Conservation (phyloP, 2,888 invertebrate genomes). For the Achlya flavicornis region DNA sequence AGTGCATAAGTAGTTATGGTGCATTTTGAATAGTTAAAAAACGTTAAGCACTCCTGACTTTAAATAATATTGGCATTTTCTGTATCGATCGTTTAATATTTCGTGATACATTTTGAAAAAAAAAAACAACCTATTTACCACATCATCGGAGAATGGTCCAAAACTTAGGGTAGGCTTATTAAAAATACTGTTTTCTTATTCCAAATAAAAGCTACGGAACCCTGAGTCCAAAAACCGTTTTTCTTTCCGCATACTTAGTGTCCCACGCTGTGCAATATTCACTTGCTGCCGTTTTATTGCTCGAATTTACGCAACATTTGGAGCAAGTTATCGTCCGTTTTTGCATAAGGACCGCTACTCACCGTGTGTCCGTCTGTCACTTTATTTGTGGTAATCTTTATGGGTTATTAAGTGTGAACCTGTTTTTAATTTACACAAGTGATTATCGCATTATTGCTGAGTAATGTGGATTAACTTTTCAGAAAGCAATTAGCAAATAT, state of each 20-base stretch:
- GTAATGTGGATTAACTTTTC: neutral
- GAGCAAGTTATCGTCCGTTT: neutral
- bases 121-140: too few relatives aligned
- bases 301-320: neutral
- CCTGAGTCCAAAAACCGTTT: neutral
- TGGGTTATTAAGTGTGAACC: constrained; percentile 29
- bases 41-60: neutral
- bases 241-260: neutral
- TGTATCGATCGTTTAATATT: too few relatives aligned
- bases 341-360: constrained; percentile 5
- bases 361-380: constrained; percentile 11
- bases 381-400: constrained; percentile 25
- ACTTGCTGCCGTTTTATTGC: neutral
- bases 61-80: too few relatives aligned
- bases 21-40: neutral
- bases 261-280: constrained; percentile 5
- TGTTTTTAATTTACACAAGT: constrained; percentile 21
- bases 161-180: too few relatives aligned
- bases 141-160: too few relatives aligned
- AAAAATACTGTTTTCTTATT: too few relatives aligned
- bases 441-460: constrained; percentile 2
- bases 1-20: neutral
- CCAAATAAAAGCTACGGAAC: neutral
- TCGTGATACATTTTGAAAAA: too few relatives aligned
- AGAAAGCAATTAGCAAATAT: neutral